Percentiles rank a stretch among this genome's conserved stretches.
Conservation (phyloP, 1,140 invertebrate species). For the Drosophila insularis region DNA sequence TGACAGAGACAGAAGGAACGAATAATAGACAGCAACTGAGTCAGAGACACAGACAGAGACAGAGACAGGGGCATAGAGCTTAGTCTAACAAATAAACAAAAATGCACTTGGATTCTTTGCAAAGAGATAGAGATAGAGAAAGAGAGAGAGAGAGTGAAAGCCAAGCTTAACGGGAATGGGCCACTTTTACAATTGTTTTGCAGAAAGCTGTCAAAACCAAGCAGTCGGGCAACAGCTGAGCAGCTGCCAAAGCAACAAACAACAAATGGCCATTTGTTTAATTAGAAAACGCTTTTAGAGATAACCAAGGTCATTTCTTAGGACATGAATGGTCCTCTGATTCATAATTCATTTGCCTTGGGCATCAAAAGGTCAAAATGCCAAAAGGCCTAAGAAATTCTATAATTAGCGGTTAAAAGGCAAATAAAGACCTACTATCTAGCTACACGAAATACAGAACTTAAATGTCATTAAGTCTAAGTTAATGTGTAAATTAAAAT, state of each 20-base stretch:
- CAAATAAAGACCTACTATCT: not conserved
- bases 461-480: constrained; percentile 43
- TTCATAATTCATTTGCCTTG: constrained; percentile 9
- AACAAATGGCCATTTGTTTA: constrained; percentile 67
- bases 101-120: constrained; percentile 49
- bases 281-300: constrained; percentile 52
- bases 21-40: not conserved
- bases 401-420: constrained; percentile 16
- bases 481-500: constrained; percentile 74
- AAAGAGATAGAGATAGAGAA: not conserved
- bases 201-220: constrained; percentile 44
- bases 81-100: constrained; percentile 67
- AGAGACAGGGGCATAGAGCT: constrained; percentile 17
- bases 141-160: constrained; percentile 8
- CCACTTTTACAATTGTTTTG: constrained; percentile 50
- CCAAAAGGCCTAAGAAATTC: not conserved
- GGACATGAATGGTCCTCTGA: constrained; percentile 11
- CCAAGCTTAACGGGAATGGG: constrained; percentile 1
- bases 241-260: constrained; percentile 38
- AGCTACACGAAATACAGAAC: constrained; percentile 3
- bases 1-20: constrained; percentile 15
- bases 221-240: constrained; percentile 5
- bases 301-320: constrained; percentile 30
- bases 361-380: not conserved
- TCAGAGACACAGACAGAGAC: constrained; percentile 8